Base-by-base conservation (phyloP, 1,140 invertebrate species). In the Cyclina sinensis region DNA sequence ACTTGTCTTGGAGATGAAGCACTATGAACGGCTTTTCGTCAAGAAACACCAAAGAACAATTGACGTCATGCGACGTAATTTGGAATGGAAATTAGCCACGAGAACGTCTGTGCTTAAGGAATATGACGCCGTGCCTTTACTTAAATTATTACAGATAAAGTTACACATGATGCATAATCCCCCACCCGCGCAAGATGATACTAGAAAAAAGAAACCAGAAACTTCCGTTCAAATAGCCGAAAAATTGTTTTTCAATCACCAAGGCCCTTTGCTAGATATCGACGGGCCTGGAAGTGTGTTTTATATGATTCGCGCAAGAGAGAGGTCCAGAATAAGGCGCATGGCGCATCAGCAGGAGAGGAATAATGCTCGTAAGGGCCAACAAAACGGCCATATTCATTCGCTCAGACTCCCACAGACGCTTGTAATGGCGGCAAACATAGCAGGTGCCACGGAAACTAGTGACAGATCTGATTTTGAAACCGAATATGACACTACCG, bases 231-330 rank as follows among this genome's bases (percentile, higher is more conserved):
- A 89, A n/a, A 86, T 89, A n/a, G 92, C 92, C 0, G 91, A 93
- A 78, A 92, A 90, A 76, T 84, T 92, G 54, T 94, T 94, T 68
- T 90, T 93, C 14, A 92, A 93, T 82, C 93, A 93, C 82, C 91
- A 91, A 51, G 94, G 94, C 3, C 93, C 94, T 4, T 76, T 95
- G 18, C 91, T 94, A 27, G 94, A 95, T 82, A 93, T 93, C 12
- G 91, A 93, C 51, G 94, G 94, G 12, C 94, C 94, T 3, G 94
- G 94, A 0, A 95, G 94, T 86, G 94, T 95, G 14, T 95, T 95
- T 83, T 92, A 94, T 74, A 88, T 94, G 82, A 95, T 95, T 48
- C 90, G 94, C 12, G 65, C 91, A 24, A 84, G 94, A 57, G 91
- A 93, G 57, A 90, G 90, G 82, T 90, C 90, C 0, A 90, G 76